These are phyloP conservation scores for Phyllopteryx taeniolatus DNA, from an alignment of 2,113 vertebrate species.

Conservation along the genomic window DNA sequence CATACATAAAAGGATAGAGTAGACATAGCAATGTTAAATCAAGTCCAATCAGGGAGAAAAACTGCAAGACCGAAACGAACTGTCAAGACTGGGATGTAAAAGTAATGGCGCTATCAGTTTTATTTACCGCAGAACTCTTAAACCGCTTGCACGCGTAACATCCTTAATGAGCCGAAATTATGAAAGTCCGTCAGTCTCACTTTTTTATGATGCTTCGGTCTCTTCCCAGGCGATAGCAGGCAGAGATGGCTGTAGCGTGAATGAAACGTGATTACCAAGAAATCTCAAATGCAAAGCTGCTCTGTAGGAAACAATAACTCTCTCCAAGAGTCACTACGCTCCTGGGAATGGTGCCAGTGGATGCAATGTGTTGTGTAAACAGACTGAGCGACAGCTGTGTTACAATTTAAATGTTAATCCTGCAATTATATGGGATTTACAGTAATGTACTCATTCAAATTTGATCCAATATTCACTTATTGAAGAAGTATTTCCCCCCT, in stretches of 20 bases:
- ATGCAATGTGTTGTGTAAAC: background rate
- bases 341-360: conserved; percentile 4
- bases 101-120: background rate
- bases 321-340: background rate
- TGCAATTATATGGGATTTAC: conserved; percentile 4
- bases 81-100: background rate
- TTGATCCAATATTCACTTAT: background rate
- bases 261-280: conserved; percentile 11
- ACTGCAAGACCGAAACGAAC: background rate
- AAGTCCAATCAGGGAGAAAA: background rate
- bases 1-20: background rate
- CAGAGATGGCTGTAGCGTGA: background rate
- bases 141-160: background rate
- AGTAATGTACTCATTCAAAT: background rate
- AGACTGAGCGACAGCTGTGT: background rate
- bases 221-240: background rate
- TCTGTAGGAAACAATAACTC: background rate
- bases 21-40: background rate
- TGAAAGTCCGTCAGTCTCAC: conserved; percentile 3
- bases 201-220: background rate
- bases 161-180: conserved; percentile 13
- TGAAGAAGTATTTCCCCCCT: background rate
- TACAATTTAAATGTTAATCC: background rate
- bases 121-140: conserved; percentile 1
- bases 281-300: background rate